Evolutionary conservation across 2,113 vertebrate species (phyloP).

Genomic region (Acinonyx jubatus): DNA sequence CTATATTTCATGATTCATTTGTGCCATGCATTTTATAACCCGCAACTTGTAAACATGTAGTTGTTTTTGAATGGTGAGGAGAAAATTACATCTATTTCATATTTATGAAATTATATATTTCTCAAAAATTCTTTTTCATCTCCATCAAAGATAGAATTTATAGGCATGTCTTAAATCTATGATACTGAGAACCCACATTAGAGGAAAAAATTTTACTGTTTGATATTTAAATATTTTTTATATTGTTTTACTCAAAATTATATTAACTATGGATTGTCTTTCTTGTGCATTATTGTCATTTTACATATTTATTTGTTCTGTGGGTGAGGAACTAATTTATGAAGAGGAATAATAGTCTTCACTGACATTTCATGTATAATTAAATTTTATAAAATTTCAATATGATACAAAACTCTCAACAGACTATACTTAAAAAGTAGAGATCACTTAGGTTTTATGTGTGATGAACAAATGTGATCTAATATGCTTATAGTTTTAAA

Average conservation of each 20-base stretch:
- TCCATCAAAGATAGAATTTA: not conserved
- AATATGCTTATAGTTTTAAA: conserved; percentile 1
- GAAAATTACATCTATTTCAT: not conserved
- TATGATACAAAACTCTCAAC: not conserved
- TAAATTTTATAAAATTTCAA: conserved; percentile 13
- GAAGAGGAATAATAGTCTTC: not conserved
- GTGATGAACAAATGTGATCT: not conserved
- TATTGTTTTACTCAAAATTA: not conserved
- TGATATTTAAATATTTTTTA: conserved; percentile 11
- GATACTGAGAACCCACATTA: not conserved
- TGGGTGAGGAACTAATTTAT: not conserved
- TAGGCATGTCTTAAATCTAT: not conserved
- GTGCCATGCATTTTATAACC: not conserved
- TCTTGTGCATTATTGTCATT: not conserved
- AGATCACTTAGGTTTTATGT: not conserved
- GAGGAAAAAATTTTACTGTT: not conserved
- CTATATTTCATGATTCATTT: not conserved
- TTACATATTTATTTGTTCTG: not conserved
- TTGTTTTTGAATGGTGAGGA: not conserved
- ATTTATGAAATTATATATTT: not conserved
- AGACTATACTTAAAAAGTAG: not conserved
- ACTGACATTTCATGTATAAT: not conserved
- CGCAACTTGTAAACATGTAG: not conserved
- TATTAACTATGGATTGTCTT: not conserved
- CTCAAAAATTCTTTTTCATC: not conserved